Evolutionary conservation across 2,888 invertebrate species (phyloP), one percentile per base, ranked within the genome.

Genomic region (Podotricha telesiphe): DNA sequence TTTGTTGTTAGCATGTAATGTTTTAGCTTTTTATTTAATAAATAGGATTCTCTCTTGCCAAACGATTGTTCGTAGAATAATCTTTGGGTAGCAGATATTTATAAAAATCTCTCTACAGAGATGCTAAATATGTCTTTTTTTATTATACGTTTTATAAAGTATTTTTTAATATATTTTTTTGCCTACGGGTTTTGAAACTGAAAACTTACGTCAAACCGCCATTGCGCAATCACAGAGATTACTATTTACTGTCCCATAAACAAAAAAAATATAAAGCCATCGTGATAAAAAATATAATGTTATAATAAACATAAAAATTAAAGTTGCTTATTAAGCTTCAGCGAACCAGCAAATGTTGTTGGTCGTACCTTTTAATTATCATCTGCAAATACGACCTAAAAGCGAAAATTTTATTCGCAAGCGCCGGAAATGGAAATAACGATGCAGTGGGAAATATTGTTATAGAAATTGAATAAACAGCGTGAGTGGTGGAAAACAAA

Each of bases 381-480:
- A 62, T 67, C 64, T 66, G 65, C 62, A 62, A 67, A 67, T 62
- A 62, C 47, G 20, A 47, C 22, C 28, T 70, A 71, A 70, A 73
- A 56, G 67, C 65, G 70, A 55, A 40, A 40, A 69, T 66, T 70
- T 68, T 64, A 65, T 73, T 67, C 64, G 56, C 70, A 72, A 73
- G 53, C 65, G 51, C 65, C 42, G 67, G 53, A 71, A 65, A 53
- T 45, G 53, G 53, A 20, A 70, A 61, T 63, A 67, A 73, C 68
- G 50, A 53, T 65, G 64, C 64, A 73, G 76, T 73, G 73, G 66
- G 75, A 81, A 84, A 85, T 81, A 82, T 86, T 85, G 81, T 85
- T 84, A 87, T 85, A 86, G 84, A 87, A 85, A 86, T 86, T 83
- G 82, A 83, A 85, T 86, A 86, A 86, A 88, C 85, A 88, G 78